Base-by-base conservation (phyloP, 1,140 invertebrate genomes). In the Atopsyche davidsoni region DNA sequence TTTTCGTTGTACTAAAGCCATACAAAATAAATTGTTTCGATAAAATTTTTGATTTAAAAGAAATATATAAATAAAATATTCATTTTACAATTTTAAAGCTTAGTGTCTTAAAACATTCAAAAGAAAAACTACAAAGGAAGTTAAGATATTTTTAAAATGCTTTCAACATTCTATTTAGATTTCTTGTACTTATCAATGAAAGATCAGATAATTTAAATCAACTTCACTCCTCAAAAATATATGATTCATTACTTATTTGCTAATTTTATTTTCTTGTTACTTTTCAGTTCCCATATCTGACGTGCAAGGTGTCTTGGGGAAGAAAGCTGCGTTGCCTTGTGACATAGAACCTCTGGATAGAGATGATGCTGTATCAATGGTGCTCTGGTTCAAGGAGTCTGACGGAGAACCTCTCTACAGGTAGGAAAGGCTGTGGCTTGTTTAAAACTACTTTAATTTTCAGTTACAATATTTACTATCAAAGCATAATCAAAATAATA, bases 341-440 rank as follows among this genome's bases (percentile, higher is more conserved):
- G 85, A 91, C 67, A 87, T 89, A 53, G 80, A 83, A 55, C 82
- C 86, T 2, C 75, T 80, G 51, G 82, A 86, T 51, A 73, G 78
- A 31, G 83, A 86, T 62, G 87, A 91, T 69, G 79, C 80, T 2
- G 84, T 90, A 34, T 85, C 86, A 43, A 89, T 92, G 84, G 87
- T 92, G 40, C 75, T 92, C 4, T 92, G 87, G 86, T 90, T 89
- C 68, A 87, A 87, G 64, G 87, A 87, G 64, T 79, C 81, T 31
- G 86, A 86, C 60, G 83, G 85, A 42, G 87, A 89, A 59, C 87
- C 87, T 9, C 73, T 92, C 47, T 91, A 89, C 76, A 89, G 86
- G 87, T 89, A 71, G 77, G 66, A 64, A 14, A 35, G 19, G 34
- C 3, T 36, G 4, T 36, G 17, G n/a, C 7, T 28, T 9, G 25